Percentiles rank a stretch among this genome's conserved stretches.
These are phyloP conservation scores for Chesias legatella DNA, from an alignment of 2,888 invertebrate genomes.

Conservation along the genomic window DNA sequence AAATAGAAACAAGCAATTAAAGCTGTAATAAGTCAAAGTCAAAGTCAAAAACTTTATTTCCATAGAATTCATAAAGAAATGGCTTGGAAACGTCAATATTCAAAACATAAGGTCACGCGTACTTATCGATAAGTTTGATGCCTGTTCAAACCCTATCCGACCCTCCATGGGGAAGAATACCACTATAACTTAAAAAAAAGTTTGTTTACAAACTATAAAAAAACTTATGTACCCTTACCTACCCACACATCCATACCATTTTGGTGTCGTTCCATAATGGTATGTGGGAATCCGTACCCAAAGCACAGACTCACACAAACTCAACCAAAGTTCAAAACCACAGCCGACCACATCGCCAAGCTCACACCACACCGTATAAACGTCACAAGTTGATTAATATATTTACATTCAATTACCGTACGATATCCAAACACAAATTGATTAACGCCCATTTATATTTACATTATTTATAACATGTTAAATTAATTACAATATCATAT, in stretches of 20 bases:
- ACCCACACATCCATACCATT: constrained; percentile 82
- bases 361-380: constrained; percentile 60
- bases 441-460: constrained; percentile 74
- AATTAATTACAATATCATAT: constrained; percentile 74
- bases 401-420: constrained; percentile 73
- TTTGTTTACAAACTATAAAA: constrained; percentile 23
- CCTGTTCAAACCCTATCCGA: no score
- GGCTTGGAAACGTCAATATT: no score
- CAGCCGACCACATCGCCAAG: constrained; percentile 44
- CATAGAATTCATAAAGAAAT: no score
- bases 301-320: constrained; percentile 33
- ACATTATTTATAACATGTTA: constrained; percentile 76
- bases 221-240: constrained; percentile 74
- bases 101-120: no score
- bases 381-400: constrained; percentile 69
- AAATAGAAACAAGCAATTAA: no score
- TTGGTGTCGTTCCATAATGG: constrained; percentile 80
- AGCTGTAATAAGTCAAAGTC: no score
- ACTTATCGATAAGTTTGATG: no score
- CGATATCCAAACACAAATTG: constrained; percentile 70
- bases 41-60: no score
- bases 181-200: neutral
- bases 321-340: constrained; percentile 42
- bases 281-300: constrained; percentile 57
- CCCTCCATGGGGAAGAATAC: no score